phyloP scores from a whole-genome alignment of 2,113 vertebrate genomes.

The Oreotragus oreotragus region DNA sequence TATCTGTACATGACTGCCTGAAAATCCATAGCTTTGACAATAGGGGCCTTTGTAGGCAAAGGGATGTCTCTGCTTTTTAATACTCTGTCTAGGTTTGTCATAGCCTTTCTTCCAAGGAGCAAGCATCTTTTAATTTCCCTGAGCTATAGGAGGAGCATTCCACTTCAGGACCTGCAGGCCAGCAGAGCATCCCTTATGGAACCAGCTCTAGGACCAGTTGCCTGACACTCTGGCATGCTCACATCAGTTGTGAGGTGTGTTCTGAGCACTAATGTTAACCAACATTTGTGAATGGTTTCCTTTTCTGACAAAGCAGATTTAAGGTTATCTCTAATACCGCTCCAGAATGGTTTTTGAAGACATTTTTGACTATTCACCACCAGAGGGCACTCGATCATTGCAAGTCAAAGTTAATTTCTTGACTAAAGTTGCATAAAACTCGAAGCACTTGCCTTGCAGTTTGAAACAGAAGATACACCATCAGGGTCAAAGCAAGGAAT shows the following conservation, averaged over 20 bases:
- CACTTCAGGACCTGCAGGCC: neutral
- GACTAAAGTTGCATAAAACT: neutral
- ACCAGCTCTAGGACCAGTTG: neutral
- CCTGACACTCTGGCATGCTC: neutral
- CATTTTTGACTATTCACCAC: slow-evolving; percentile 43
- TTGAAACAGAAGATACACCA: neutral
- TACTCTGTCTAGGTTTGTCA: neutral
- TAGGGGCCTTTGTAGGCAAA: neutral
- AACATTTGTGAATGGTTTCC: neutral
- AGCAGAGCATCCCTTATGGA: neutral
- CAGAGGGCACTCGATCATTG: slow-evolving; percentile 55
- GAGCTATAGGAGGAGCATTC: neutral
- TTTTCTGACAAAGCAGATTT: neutral
- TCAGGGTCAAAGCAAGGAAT: neutral
- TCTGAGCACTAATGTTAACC: neutral
- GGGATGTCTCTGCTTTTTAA: neutral
- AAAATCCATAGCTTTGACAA: neutral
- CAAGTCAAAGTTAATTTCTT: slow-evolving; percentile 18
- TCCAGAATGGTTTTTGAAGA: neutral
- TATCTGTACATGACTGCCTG: neutral
- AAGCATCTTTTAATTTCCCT: neutral
- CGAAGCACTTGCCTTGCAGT: neutral
- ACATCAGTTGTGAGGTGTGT: neutral
- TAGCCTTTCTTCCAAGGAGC: neutral
- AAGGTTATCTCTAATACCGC: neutral